These are phyloP conservation scores for Florisuga fusca DNA, from an alignment of 2,797 vertebrate genomes.

Conservation along the genomic window DNA sequence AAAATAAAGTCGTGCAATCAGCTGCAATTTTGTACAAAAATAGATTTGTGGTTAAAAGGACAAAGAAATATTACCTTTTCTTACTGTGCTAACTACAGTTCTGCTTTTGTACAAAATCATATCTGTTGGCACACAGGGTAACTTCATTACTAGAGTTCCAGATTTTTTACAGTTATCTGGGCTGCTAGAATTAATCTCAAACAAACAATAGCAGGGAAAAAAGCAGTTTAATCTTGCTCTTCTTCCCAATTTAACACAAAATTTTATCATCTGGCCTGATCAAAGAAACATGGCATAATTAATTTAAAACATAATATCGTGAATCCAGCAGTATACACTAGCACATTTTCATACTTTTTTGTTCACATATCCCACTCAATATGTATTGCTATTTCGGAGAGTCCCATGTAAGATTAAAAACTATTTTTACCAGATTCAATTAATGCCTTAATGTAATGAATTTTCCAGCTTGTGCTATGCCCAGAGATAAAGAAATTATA, in stretches of 20 bases:
- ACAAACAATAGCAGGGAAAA: not conserved
- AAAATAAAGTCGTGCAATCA: not conserved
- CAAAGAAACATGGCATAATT: not conserved
- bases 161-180: not conserved
- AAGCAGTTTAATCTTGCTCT: not conserved
- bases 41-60: not conserved
- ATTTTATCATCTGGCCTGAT: not conserved
- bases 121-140: not conserved
- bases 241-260: not conserved
- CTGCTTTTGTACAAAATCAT: conserved; percentile 38
- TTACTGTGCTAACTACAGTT: conserved; percentile 33
- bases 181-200: not conserved
- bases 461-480: not conserved
- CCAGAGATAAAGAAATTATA: not conserved
- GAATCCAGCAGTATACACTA: not conserved
- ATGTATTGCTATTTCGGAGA: not conserved
- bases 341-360: not conserved
- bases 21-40: conserved; percentile 18
- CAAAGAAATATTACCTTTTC: conserved; percentile 30
- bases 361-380: not conserved
- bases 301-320: not conserved
- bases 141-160: not conserved
- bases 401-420: not conserved
- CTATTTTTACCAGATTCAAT: not conserved
- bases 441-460: not conserved